These are phyloP conservation scores for Danaus melanippus DNA, from an alignment of 1,140 invertebrate species.

Conservation along the genomic window DNA sequence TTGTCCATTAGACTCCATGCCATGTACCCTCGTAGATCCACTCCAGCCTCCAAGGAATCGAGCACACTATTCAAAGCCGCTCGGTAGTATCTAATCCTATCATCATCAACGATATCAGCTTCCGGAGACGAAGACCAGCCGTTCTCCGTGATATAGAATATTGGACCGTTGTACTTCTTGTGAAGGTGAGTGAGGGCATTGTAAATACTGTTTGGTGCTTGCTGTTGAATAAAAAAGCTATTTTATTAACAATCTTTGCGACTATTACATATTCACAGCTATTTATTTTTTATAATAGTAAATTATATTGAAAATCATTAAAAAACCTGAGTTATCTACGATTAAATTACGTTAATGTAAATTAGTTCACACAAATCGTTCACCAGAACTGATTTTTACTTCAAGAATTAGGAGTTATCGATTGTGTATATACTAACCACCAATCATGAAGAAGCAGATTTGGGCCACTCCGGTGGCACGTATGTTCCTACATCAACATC, in stretches of 20 bases:
- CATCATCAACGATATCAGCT: slow-evolving; percentile 66
- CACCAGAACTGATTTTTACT: too few relatives aligned
- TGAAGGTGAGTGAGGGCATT: slow-evolving; percentile 61
- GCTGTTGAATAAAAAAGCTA: slow-evolving; percentile 16
- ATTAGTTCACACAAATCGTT: too few relatives aligned
- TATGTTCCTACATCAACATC: slow-evolving; percentile 24
- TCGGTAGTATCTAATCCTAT: slow-evolving; percentile 43
- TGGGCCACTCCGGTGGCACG: slow-evolving; percentile 25
- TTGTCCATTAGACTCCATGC: slow-evolving; percentile 52
- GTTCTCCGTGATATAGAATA: slow-evolving; percentile 75
- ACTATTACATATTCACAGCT: too few relatives aligned
- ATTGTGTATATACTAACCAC: slow-evolving; percentile 19
- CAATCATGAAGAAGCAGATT: slow-evolving; percentile 28
- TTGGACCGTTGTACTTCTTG: slow-evolving; percentile 68
- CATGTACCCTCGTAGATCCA: slow-evolving; percentile 73
- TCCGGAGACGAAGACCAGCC: slow-evolving; percentile 52
- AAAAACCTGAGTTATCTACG: too few relatives aligned
- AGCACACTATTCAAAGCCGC: slow-evolving; percentile 69
- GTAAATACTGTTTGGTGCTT: slow-evolving; percentile 38
- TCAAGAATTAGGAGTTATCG: too few relatives aligned
- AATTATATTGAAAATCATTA: too few relatives aligned
- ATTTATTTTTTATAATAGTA: too few relatives aligned
- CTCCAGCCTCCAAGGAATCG: slow-evolving; percentile 77
- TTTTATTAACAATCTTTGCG: too few relatives aligned
- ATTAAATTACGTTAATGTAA: too few relatives aligned